These are phyloP conservation scores for Hirtodrosophila duncani DNA, from an alignment of 2,888 invertebrate species.

Conservation along the genomic window DNA sequence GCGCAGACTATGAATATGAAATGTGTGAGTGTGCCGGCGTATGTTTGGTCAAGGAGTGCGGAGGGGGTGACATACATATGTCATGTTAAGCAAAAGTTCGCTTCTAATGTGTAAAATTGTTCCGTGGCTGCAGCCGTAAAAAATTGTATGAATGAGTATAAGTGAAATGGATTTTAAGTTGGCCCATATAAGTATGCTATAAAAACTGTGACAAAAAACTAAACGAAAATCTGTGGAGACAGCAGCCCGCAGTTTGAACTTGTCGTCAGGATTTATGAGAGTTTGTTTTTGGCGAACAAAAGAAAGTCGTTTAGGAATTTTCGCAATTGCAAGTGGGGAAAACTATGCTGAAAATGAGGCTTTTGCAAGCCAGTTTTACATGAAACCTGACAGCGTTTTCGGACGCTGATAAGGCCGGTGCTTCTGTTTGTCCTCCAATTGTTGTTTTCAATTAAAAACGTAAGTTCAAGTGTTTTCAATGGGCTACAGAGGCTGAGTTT, in stretches of 20 bases:
- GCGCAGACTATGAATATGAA: constrained; percentile 69
- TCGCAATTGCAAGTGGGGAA: constrained; percentile 6
- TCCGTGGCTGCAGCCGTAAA: constrained; percentile 67
- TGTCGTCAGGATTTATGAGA: constrained; percentile 59
- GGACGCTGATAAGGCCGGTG: too few relatives aligned
- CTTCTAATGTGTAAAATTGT: constrained; percentile 69
- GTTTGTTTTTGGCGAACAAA: constrained; percentile 35
- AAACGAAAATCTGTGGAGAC: constrained; percentile 27
- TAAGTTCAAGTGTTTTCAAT: too few relatives aligned
- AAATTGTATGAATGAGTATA: constrained; percentile 64
- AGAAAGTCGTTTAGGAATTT: constrained; percentile 21
- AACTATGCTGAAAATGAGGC: too few relatives aligned
- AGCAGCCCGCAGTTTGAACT: constrained; percentile 47
- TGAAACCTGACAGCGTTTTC: too few relatives aligned
- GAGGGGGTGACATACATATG: constrained; percentile 55
- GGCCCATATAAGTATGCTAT: constrained; percentile 65
- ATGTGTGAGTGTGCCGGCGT: constrained; percentile 68
- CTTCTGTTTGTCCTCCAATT: too few relatives aligned
- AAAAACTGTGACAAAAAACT: constrained; percentile 48
- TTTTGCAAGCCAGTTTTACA: too few relatives aligned
- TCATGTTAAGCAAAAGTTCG: constrained; percentile 63
- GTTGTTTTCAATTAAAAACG: too few relatives aligned
- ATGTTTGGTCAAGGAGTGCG: constrained; percentile 44
- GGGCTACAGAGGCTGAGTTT: too few relatives aligned
- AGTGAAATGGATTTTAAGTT: constrained; percentile 66